These are phyloP conservation scores for Drosophila mimetica DNA, from an alignment of 2,888 invertebrate species.

Conservation along the genomic window DNA sequence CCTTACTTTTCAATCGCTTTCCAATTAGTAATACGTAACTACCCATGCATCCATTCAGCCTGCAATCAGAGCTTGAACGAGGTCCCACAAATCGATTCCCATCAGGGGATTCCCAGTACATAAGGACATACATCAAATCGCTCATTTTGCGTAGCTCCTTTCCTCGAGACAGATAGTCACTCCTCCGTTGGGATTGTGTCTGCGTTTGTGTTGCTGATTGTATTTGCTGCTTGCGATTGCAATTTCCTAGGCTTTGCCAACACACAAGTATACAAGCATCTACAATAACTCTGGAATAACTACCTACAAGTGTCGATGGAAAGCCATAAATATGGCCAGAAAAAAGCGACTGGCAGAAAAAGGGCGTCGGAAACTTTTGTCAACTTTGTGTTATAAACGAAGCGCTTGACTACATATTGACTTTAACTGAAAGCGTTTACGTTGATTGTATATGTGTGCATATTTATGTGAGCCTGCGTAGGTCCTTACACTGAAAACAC, in stretches of 20 bases:
- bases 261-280: slow-evolving; percentile 31
- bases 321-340: slow-evolving; percentile 56
- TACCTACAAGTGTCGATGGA: slow-evolving; percentile 58
- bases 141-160: slow-evolving; percentile 17
- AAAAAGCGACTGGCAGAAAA: slow-evolving; percentile 17
- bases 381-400: slow-evolving; percentile 67
- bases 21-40: slow-evolving; percentile 25
- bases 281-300: slow-evolving; percentile 28
- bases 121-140: slow-evolving; percentile 31
- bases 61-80: slow-evolving; percentile 13
- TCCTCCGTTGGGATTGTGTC: slow-evolving; percentile 28
- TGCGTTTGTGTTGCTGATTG: slow-evolving; percentile 54
- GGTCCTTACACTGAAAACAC: slow-evolving; percentile 8
- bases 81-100: slow-evolving; percentile 33
- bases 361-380: slow-evolving; percentile 55
- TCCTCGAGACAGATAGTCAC: slow-evolving; percentile 15
- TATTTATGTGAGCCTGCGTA: neutral
- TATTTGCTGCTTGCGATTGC: slow-evolving; percentile 59
- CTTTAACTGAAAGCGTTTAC: slow-evolving; percentile 64
- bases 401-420: slow-evolving; percentile 68
- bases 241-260: slow-evolving; percentile 52
- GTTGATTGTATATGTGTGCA: slow-evolving; percentile 50
- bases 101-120: slow-evolving; percentile 19
- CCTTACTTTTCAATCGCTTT: neutral
- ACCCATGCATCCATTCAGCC: slow-evolving; percentile 9